Conservation (phyloP, 2,888 invertebrate genomes). For the Paralinhomoeus sp. region DNA sequence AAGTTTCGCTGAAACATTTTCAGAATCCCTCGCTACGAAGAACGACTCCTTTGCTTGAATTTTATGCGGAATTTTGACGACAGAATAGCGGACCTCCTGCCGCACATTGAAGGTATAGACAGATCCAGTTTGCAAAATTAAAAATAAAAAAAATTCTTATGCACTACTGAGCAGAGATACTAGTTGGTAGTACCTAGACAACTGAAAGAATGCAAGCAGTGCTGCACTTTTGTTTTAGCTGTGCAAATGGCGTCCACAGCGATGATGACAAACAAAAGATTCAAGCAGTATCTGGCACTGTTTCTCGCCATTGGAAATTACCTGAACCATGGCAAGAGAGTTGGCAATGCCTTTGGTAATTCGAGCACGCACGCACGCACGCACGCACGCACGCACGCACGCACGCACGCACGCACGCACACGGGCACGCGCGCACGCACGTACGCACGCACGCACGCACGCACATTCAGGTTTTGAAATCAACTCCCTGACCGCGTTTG, state of each 20-base stretch:
- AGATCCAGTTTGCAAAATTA: no score
- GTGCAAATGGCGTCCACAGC: conserved; percentile 50
- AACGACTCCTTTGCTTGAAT: conserved; percentile 34
- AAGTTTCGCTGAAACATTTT: no score
- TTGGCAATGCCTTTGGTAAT: conserved; percentile 48
- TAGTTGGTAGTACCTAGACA: no score
- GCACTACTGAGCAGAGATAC: no score
- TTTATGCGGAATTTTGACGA: conserved; percentile 84
- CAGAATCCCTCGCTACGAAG: conserved; percentile 35
- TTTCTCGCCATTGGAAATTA: conserved; percentile 81
- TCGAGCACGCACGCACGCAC: no score
- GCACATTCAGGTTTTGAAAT: conserved; percentile 15
- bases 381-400: no score
- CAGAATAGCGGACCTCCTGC: conserved; percentile 57
- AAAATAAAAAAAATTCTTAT: no score
- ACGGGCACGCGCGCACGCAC: no score
- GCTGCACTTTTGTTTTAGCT: conserved; percentile 2
- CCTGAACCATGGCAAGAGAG: conserved; percentile 64
- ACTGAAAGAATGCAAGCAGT: background rate
- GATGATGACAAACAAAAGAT: conserved; percentile 47
- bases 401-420: no score
- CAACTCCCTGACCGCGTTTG: conserved; percentile 13
- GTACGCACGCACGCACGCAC: background rate
- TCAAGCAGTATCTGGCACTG: conserved; percentile 58
- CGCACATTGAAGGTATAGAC: conserved; percentile 43